Percentiles rank a stretch among this genome's conserved stretches.
Evolutionary conservation across 2,797 vertebrate genomes (phyloP).

Genomic region (Neosalanx taihuensis): DNA sequence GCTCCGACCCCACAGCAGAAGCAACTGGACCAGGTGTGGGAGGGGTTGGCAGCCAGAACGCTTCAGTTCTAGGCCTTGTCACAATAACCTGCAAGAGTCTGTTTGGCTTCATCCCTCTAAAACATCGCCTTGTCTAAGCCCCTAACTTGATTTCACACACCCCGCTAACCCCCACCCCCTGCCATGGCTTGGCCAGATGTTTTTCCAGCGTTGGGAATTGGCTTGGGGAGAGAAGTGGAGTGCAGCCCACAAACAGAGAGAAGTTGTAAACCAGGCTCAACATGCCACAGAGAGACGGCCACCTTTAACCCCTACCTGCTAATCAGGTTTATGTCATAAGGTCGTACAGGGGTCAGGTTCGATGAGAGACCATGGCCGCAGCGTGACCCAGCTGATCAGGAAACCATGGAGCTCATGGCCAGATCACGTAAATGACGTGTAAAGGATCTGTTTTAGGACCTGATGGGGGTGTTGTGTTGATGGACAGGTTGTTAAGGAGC

Average conservation of each 20-base stretch:
- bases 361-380: neutral
- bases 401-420: neutral
- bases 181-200: conserved; percentile 59
- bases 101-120: too few species aligned
- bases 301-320: conserved; percentile 25
- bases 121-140: conserved; percentile 39
- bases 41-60: too few species aligned
- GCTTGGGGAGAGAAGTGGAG: conserved; percentile 15
- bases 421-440: neutral
- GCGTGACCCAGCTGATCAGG: neutral
- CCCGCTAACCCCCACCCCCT: conserved; percentile 2
- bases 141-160: conserved; percentile 35
- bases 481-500: conserved; percentile 31
- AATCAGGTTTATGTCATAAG: neutral
- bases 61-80: too few species aligned
- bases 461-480: conserved; percentile 10
- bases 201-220: conserved; percentile 33
- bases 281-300: conserved; percentile 5
- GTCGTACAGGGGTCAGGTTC: neutral
- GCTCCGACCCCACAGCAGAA: too few species aligned
- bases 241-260: conserved; percentile 4
- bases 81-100: too few species aligned
- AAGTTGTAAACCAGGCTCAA: conserved; percentile 1
- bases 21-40: too few species aligned
- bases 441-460: neutral